Evolutionary conservation across 2,113 vertebrate species (phyloP).

Genomic region (Nesoenas mayeri): DNA sequence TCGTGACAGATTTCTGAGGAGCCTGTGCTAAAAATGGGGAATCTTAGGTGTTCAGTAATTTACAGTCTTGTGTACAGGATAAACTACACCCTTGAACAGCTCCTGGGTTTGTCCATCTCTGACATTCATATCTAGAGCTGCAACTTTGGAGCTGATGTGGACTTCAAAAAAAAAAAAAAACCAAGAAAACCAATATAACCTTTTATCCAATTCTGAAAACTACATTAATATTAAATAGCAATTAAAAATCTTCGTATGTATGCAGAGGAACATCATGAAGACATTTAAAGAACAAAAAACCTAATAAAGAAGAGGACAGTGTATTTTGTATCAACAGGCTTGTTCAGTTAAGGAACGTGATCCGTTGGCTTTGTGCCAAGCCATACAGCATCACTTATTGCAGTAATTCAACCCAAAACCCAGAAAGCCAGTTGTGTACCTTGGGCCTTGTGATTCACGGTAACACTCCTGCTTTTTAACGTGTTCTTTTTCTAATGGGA

Average conservation of each 20-base stretch:
- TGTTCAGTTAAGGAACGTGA: neutral
- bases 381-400: neutral
- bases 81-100: neutral
- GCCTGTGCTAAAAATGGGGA: neutral
- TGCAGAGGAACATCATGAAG: neutral
- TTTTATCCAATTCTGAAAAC: neutral
- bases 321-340: neutral
- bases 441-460: neutral
- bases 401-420: neutral
- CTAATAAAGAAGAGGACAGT: fast-evolving
- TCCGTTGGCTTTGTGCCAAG: neutral
- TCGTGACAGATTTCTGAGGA: neutral
- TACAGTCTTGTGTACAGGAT: neutral
- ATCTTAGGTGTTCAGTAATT: neutral
- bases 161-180: neutral
- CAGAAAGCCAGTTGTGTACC: neutral
- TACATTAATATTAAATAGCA: slow-evolving; percentile 1
- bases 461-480: neutral
- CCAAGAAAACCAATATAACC: too few species aligned
- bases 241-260: neutral
- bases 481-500: neutral
- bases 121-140: neutral
- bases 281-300: neutral
- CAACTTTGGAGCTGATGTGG: neutral
- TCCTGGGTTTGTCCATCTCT: neutral